These are phyloP conservation scores for Caerostris extrusa DNA, from an alignment of 1,140 invertebrate species.

Conservation along the genomic window DNA sequence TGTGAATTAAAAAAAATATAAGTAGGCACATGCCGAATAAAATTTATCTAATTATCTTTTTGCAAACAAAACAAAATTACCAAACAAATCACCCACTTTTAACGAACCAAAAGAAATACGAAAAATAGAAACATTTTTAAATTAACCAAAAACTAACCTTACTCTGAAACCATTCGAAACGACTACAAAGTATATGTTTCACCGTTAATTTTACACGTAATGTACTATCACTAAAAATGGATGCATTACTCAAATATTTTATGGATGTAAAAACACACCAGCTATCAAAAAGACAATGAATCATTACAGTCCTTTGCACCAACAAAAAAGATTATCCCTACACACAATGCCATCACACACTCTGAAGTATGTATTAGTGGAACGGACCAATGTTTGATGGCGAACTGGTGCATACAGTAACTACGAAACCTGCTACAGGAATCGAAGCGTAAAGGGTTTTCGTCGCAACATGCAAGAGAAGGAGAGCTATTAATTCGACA, in stretches of 20 bases:
- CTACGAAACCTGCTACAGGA: slow-evolving; percentile 37
- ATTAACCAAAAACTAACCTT: neutral
- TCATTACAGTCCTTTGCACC: slow-evolving; percentile 41
- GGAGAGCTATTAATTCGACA: slow-evolving; percentile 62
- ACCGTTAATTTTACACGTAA: neutral
- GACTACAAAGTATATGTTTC: neutral
- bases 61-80: neutral
- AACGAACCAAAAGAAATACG: neutral
- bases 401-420: neutral
- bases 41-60: neutral
- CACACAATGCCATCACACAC: neutral
- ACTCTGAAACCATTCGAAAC: neutral
- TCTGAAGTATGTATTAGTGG: neutral
- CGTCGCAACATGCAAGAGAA: slow-evolving; percentile 39
- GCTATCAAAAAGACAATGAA: slow-evolving; percentile 21
- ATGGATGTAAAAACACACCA: slow-evolving; percentile 44
- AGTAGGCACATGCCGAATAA: too few species aligned
- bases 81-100: neutral
- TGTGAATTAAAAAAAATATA: too few species aligned
- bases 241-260: slow-evolving; percentile 66
- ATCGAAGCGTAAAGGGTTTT: neutral
- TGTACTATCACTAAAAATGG: neutral
- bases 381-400: neutral
- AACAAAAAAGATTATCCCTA: slow-evolving; percentile 6
- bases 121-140: neutral